Evolutionary conservation across 92 coral and sea anemone genomes (phyloP).

Genomic region (Plumapathes pennacea): DNA sequence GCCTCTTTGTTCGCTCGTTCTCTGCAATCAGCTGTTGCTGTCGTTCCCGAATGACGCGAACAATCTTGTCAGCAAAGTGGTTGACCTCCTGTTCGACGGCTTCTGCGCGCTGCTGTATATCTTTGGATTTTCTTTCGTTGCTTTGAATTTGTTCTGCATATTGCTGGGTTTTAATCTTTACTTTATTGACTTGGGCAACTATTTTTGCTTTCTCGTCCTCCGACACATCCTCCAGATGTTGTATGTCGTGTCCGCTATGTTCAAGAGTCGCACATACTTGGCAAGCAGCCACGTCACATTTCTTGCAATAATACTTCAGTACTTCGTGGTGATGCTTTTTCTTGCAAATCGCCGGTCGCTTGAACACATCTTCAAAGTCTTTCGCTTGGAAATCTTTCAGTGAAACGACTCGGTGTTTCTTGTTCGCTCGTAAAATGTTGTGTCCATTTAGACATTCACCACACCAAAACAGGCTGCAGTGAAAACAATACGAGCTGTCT

Average conservation of each 20-base stretch:
- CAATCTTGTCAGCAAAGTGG: slow-evolving; percentile 1
- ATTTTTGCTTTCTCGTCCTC: not conserved
- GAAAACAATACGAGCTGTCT: slow-evolving; percentile 29
- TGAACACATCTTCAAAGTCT: slow-evolving; percentile 21
- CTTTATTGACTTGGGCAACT: slow-evolving; percentile 1
- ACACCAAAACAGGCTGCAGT: slow-evolving; percentile 26
- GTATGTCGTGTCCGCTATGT: slow-evolving; percentile 11
- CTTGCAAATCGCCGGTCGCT: slow-evolving; percentile 22
- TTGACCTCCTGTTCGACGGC: not conserved
- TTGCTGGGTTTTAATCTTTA: not conserved
- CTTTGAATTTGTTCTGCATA: not conserved
- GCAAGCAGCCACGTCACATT: slow-evolving; percentile 15
- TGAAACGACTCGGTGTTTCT: slow-evolving; percentile 15
- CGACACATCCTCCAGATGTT: slow-evolving; percentile 10
- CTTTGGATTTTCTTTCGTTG: not conserved
- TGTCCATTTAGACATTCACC: slow-evolving; percentile 20
- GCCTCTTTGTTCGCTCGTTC: not conserved
- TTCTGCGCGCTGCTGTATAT: not conserved
- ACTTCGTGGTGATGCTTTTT: slow-evolving; percentile 24
- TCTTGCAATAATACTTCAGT: slow-evolving; percentile 23
- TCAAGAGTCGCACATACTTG: slow-evolving; percentile 15
- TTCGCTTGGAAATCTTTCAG: slow-evolving; percentile 12
- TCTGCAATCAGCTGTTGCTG: slow-evolving; percentile 2
- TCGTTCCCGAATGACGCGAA: not conserved
- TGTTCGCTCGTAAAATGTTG: slow-evolving; percentile 4